phyloP scores from a whole-genome alignment of 2,888 invertebrate species.

The Zhengitettix transpicula region DNA sequence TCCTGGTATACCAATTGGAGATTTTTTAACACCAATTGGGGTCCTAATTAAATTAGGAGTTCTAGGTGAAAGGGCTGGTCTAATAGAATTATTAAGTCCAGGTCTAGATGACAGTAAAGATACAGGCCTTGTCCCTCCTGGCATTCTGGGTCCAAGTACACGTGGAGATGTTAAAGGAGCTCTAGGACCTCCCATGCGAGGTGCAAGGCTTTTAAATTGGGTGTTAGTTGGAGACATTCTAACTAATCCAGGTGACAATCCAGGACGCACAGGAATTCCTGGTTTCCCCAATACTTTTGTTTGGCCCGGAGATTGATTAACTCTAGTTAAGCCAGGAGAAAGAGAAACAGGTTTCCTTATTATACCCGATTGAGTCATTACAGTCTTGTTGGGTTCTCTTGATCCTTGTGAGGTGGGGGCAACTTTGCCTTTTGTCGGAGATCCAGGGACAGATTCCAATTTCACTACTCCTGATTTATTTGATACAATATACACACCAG shows the following conservation, averaged over 20 bases:
- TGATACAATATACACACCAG: slow-evolving; percentile 60
- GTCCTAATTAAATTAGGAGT: neutral
- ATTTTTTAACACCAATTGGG: neutral
- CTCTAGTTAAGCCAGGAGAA: neutral
- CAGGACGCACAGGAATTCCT: neutral
- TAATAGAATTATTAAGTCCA: slow-evolving; percentile 1
- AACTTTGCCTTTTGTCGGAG: neutral
- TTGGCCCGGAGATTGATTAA: neutral
- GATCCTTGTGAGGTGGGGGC: neutral
- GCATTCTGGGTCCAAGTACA: slow-evolving; percentile 6
- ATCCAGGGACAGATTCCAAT: slow-evolving; percentile 20
- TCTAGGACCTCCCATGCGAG: neutral
- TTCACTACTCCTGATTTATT: slow-evolving; percentile 59
- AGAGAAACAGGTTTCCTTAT: slow-evolving; percentile 1
- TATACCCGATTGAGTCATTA: slow-evolving; percentile 2
- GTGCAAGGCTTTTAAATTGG: neutral
- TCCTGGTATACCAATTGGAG: slow-evolving; percentile 6
- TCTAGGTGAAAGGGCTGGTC: slow-evolving; percentile 1
- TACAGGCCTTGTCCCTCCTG: neutral
- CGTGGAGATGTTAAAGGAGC: slow-evolving; percentile 1
- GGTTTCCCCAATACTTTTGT: neutral
- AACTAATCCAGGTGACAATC: neutral
- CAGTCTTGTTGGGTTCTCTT: neutral
- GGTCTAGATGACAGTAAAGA: slow-evolving; percentile 1
- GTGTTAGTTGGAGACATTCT: slow-evolving; percentile 1